A percentile compares a stretch with the other conserved stretches of the same genome.
Evolutionary conservation across 2,113 vertebrate genomes (phyloP).

Genomic region (Monopterus albus): DNA sequence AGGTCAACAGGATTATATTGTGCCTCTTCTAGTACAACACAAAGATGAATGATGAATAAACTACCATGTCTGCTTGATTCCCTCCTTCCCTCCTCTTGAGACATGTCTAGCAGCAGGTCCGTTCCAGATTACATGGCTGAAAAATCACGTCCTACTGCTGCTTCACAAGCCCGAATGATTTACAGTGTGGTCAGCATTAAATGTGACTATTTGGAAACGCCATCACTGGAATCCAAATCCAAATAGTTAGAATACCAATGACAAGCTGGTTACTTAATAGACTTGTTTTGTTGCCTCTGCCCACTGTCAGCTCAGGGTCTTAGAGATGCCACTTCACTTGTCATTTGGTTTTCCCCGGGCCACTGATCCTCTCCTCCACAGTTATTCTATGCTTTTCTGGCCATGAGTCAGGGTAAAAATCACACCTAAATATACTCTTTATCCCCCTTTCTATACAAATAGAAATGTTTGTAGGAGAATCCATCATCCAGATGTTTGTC

Average conservation of each 20-base stretch:
- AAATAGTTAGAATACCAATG: background rate
- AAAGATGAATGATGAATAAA: background rate
- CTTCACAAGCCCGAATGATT: background rate
- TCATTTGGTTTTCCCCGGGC: conserved; percentile 3
- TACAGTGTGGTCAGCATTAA: background rate
- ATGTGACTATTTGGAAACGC: conserved; percentile 5
- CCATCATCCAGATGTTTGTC: conserved; percentile 6
- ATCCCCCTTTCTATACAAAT: background rate
- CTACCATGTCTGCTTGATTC: background rate
- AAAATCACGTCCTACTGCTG: background rate
- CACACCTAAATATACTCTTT: background rate
- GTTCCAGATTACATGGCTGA: background rate
- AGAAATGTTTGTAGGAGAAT: conserved; percentile 14
- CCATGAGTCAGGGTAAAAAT: background rate
- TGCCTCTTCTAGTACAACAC: background rate
- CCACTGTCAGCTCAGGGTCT: background rate
- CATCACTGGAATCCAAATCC: background rate
- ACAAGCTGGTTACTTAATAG: background rate
- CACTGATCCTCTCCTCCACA: background rate
- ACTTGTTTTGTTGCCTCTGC: background rate
- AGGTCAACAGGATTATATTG: background rate
- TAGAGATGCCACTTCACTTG: conserved; percentile 23
- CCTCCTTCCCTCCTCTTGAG: background rate
- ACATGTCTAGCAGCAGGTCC: background rate
- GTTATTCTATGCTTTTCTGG: conserved; percentile 2